Evolutionary conservation across 2,888 invertebrate species (phyloP), one percentile per base, ranked within the genome.

Genomic region (Sarcophaga caerulescens): DNA sequence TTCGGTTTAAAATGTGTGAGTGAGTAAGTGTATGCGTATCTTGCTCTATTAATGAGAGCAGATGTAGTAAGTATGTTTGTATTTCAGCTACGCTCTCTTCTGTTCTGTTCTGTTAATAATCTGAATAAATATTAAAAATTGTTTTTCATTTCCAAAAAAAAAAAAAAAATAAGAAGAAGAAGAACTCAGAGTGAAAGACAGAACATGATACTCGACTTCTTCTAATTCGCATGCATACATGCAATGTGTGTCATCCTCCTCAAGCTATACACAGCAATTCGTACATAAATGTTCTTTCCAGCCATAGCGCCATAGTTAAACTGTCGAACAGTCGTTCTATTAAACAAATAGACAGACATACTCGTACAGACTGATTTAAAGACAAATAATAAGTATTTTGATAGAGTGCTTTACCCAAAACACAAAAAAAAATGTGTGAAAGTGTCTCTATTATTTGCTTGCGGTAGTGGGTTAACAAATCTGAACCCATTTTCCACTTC

Each of bases 71-170:
- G 44, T n/a, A n/a, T 44, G 65, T 44, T 35, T 66, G 44, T 66
- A n/a, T 11, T 44, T 19, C 4, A 21, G 45, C 47, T 60, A 10
- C 23, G 10, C 1, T 63, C 19, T 12, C 0, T 57, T 35, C 57
- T 45, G 6, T 60, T 60, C 6, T 11, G 8, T 65, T 65, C 8
- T 77, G 68, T 71, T 84, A 81, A 84, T 74, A 77, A 81, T 62
- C 57, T 63, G 45, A 77, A 25, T n/a, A 84, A 84, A 84, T 73
- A 84, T 77, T 77, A 59, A 80, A 66, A 63, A 52, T 52, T 52
- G 44, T 80, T 73, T 73, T 73, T 62, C 76, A 71, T 45, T 35
- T 77, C 57, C 66, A 77, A 68, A 73, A 12, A 60, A 10, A 69
- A 73, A 17, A 3, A 10, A 69, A 73, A 17, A 3, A 44, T 6